phyloP scores from a whole-genome alignment of 2,797 vertebrate species.

The Gephyroberyx darwinii region DNA sequence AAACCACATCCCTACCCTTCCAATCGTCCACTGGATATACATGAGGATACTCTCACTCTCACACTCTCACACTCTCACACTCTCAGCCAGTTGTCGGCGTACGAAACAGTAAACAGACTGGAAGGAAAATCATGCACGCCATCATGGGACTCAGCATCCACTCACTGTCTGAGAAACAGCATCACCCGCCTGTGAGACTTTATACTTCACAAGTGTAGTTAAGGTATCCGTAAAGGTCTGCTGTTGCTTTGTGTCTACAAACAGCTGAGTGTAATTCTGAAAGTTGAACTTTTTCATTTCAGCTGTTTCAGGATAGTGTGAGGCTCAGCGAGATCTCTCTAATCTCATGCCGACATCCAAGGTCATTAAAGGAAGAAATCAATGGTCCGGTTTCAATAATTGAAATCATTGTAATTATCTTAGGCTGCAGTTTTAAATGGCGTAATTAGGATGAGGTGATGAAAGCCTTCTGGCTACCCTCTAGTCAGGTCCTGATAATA shows the following conservation, averaged over 20 bases:
- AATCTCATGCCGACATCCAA: constrained; percentile 35
- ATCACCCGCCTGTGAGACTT: no score
- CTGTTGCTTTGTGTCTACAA: not conserved
- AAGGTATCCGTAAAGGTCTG: not conserved
- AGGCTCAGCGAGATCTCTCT: not conserved
- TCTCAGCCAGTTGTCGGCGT: no score
- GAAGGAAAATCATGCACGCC: no score
- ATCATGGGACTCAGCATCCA: no score
- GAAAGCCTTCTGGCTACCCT: constrained; percentile 53
- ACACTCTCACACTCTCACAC: no score
- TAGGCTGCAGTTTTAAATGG: constrained; percentile 54
- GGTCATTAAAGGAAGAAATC: constrained; percentile 49
- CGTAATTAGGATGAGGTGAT: constrained; percentile 57
- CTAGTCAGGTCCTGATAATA: constrained; percentile 38
- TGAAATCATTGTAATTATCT: constrained; percentile 52
- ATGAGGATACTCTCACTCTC: no score
- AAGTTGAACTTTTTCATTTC: constrained; percentile 8
- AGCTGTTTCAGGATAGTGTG: not conserved
- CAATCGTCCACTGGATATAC: no score
- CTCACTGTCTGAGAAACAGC: no score
- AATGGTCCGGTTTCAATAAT: constrained; percentile 39
- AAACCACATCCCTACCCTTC: no score
- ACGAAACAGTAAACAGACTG: no score
- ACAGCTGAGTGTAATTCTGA: not conserved
- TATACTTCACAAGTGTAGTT: no score